A percentile compares a stretch with the other conserved stretches of the same genome.
These are phyloP conservation scores for Myotis yumanensis DNA, from an alignment of 2,113 vertebrate genomes.

Conservation along the genomic window DNA sequence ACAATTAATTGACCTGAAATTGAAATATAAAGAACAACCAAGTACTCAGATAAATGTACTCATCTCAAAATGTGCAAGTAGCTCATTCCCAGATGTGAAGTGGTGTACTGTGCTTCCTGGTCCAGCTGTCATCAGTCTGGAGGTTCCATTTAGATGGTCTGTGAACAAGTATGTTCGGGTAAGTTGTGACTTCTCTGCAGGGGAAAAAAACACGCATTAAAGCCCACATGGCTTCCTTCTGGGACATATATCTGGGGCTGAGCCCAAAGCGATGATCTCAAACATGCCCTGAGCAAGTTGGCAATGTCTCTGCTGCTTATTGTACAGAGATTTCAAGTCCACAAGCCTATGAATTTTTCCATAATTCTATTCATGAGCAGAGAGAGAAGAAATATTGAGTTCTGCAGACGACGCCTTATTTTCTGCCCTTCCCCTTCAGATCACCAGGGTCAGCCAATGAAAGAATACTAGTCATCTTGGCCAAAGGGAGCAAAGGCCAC, in stretches of 20 bases:
- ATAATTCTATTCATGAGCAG: not conserved
- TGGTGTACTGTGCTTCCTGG: not conserved
- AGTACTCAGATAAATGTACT: not conserved
- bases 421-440: constrained; percentile 63
- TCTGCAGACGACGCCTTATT: constrained; percentile 45
- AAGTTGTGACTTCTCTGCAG: constrained; percentile 47
- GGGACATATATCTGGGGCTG: constrained; percentile 39
- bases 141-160: constrained; percentile 52
- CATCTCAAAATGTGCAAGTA: not conserved
- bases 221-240: constrained; percentile 26
- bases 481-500: constrained; percentile 62
- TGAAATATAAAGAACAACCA: not conserved
- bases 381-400: constrained; percentile 34
- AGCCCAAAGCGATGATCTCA: not conserved
- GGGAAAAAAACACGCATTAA: constrained; percentile 1
- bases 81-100: not conserved
- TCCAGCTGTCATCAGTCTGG: constrained; percentile 46
- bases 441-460: constrained; percentile 60
- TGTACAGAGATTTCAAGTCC: constrained; percentile 28
- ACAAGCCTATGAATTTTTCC: constrained; percentile 46
- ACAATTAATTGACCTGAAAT: not conserved
- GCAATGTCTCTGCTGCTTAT: constrained; percentile 18
- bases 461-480: constrained; percentile 63
- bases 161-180: constrained; percentile 35
- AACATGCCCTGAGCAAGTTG: constrained; percentile 36